Percentiles rank a stretch among this genome's conserved stretches.
phyloP scores from a whole-genome alignment of 1,140 invertebrate species.

The Euura saliciscinereae region DNA sequence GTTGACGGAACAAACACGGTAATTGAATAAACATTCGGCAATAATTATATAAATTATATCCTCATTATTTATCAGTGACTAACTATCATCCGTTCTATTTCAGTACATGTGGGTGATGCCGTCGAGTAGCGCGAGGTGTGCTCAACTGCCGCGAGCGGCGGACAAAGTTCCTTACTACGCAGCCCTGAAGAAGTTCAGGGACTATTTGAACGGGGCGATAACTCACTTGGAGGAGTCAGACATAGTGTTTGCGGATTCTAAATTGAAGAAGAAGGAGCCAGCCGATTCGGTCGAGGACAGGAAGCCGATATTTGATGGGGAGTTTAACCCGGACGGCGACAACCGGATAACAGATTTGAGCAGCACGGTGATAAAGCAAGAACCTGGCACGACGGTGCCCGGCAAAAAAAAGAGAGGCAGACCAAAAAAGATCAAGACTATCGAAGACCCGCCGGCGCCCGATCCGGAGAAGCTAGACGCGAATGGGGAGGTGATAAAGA shows the following conservation, averaged over 20 bases:
- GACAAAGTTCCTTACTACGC: slow-evolving; percentile 98
- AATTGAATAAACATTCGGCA: slow-evolving; percentile 28
- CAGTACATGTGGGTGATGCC: slow-evolving; percentile 99
- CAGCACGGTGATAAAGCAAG: slow-evolving; percentile 57
- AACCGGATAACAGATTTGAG: slow-evolving; percentile 57
- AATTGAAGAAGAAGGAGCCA: slow-evolving; percentile 68
- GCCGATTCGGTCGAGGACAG: slow-evolving; percentile 62
- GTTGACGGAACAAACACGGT: slow-evolving; percentile 94
- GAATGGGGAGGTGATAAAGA: slow-evolving; percentile 73
- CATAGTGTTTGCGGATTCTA: slow-evolving; percentile 86
- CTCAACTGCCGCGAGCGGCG: slow-evolving; percentile 91
- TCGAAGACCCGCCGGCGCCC: slow-evolving; percentile 66
- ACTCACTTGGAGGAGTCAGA: slow-evolving; percentile 88
- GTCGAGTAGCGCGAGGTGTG: slow-evolving; percentile 94
- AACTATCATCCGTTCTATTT: slow-evolving; percentile 21
- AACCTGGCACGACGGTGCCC: slow-evolving; percentile 65
- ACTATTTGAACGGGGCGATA: slow-evolving; percentile 92
- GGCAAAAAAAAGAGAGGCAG: slow-evolving; percentile 88
- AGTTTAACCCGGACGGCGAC: slow-evolving; percentile 43
- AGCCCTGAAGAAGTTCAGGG: slow-evolving; percentile 92
- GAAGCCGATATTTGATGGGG: slow-evolving; percentile 59
- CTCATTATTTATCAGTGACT: slow-evolving; percentile 13
- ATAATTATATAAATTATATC: slow-evolving; percentile 5
- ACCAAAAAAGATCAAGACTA: slow-evolving; percentile 83
- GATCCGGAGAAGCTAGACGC: slow-evolving; percentile 64